Evolutionary conservation across 2,888 invertebrate species (phyloP).

Genomic region (Oxyteleia sp.): DNA sequence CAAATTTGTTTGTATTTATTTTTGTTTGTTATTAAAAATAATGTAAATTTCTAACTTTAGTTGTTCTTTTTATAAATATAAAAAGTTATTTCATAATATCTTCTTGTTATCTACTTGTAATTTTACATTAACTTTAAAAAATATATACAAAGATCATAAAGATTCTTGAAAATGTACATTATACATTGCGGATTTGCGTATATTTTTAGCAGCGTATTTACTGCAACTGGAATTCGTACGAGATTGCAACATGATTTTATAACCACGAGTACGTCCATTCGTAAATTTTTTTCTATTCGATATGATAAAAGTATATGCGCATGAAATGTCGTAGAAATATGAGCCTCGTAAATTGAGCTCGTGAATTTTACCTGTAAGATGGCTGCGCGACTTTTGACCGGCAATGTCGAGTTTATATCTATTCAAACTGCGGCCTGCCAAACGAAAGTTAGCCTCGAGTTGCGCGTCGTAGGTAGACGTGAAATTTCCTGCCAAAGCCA

Average conservation of each 20-base stretch:
- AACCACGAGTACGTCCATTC: not conserved
- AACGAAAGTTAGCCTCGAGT: conserved; percentile 22
- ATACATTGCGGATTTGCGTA: too few species aligned
- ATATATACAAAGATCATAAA: too few species aligned
- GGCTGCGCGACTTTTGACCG: conserved; percentile 11
- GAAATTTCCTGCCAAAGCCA: conserved; percentile 14
- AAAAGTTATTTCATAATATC: too few species aligned
- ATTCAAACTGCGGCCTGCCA: conserved; percentile 29
- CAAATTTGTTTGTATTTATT: too few species aligned
- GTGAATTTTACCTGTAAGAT: conserved; percentile 14
- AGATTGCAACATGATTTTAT: not conserved
- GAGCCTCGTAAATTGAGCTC: conserved; percentile 25
- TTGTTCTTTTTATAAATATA: too few species aligned
- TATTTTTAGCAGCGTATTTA: too few species aligned
- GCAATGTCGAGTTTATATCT: conserved; percentile 31
- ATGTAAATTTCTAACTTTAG: too few species aligned
- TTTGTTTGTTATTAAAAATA: too few species aligned
- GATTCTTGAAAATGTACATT: too few species aligned
- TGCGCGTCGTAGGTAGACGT: conserved; percentile 11
- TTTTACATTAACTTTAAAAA: too few species aligned
- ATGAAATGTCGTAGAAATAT: conserved; percentile 3
- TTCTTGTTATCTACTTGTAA: too few species aligned
- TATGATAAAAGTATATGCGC: conserved; percentile 1
- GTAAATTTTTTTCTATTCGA: not conserved
- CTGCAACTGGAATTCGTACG: not conserved